A percentile compares a stretch with the other conserved stretches of the same genome.
Evolutionary conservation across 2,797 vertebrate genomes (phyloP).

Genomic region (Coracias cyanogaster): DNA sequence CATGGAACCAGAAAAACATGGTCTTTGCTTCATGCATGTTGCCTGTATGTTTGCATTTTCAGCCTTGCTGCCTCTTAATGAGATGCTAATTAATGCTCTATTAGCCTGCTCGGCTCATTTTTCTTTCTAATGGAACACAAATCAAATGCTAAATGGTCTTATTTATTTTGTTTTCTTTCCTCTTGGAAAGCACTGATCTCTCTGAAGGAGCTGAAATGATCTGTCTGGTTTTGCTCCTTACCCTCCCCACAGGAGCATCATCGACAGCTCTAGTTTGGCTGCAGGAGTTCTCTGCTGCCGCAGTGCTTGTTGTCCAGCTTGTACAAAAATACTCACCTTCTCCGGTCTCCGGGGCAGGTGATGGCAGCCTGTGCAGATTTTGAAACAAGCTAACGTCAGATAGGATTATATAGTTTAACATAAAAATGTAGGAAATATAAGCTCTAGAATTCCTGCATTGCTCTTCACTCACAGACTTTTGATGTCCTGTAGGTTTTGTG

Average conservation of each 20-base stretch:
- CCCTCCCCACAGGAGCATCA: background rate
- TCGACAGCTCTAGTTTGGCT: background rate
- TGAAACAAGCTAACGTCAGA: background rate
- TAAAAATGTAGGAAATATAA: background rate
- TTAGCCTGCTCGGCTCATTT: constrained; percentile 9
- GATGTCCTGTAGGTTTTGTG: background rate
- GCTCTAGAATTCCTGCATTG: background rate
- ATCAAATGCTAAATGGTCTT: background rate
- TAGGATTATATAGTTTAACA: background rate
- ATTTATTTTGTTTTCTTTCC: background rate
- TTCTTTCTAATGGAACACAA: constrained; percentile 13
- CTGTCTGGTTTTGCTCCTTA: background rate
- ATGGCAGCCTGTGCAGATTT: background rate
- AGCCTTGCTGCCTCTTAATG: background rate
- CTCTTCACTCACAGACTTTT: background rate
- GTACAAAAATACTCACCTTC: background rate
- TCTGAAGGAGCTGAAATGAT: background rate
- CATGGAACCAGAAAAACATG: constrained; percentile 22
- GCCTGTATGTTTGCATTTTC: background rate
- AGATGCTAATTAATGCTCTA: constrained; percentile 22
- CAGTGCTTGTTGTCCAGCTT: background rate
- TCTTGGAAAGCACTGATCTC: background rate
- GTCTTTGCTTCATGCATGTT: background rate
- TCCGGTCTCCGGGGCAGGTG: background rate
- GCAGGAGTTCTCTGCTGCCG: background rate